Evolutionary conservation across 2,888 invertebrate genomes (phyloP).

Genomic region (Aleiodes alternator): DNA sequence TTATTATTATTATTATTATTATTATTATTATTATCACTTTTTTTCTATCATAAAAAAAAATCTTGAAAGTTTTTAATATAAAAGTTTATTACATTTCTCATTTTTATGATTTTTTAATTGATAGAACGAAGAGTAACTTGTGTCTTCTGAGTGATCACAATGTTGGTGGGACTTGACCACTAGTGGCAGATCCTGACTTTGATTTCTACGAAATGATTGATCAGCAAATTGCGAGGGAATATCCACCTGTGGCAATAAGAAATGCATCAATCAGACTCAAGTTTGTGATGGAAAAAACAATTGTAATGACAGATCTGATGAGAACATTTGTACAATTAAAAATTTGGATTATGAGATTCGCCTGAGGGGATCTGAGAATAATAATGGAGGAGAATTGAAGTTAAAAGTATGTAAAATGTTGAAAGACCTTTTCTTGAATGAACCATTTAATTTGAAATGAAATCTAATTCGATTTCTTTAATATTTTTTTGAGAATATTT

Average conservation of each 20-base stretch:
- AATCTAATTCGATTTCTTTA: not conserved
- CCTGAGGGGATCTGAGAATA: constrained; percentile 78
- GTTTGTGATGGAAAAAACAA: constrained; percentile 82
- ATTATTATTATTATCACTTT: too few relatives aligned
- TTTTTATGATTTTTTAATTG: constrained; percentile 22
- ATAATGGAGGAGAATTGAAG: constrained; percentile 83
- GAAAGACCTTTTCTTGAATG: too few relatives aligned
- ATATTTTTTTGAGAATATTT: not conserved
- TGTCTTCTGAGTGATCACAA: constrained; percentile 79
- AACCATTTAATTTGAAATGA: too few relatives aligned
- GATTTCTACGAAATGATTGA: constrained; percentile 78
- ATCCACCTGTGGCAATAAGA: constrained; percentile 80
- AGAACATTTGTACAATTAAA: constrained; percentile 77
- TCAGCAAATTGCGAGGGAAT: constrained; percentile 76
- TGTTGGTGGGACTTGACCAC: constrained; percentile 76
- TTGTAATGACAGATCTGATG: constrained; percentile 82
- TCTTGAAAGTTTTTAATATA: not conserved
- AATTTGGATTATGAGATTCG: constrained; percentile 80
- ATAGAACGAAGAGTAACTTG: constrained; percentile 75
- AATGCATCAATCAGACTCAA: constrained; percentile 78
- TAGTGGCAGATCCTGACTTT: constrained; percentile 75
- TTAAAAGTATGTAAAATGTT: constrained; percentile 76
- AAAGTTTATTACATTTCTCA: not conserved
- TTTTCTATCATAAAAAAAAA: too few relatives aligned
- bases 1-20: too few relatives aligned